Conservation (phyloP, 2,888 invertebrate species). For the Scrobipalpa costella region DNA sequence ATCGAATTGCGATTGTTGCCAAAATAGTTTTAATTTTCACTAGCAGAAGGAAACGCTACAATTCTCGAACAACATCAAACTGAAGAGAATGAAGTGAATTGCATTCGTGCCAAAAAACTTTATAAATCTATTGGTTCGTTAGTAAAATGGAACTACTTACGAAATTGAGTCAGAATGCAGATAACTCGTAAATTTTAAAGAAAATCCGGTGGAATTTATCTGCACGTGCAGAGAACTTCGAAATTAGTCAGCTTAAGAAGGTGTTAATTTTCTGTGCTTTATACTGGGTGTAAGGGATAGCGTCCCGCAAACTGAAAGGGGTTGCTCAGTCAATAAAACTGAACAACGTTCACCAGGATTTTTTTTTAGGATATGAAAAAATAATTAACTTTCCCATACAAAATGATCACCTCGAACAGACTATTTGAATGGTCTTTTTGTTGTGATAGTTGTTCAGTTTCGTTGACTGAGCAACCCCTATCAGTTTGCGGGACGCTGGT, state of each 20-base stretch:
- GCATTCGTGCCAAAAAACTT: conserved; percentile 59
- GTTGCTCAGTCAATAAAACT: no score
- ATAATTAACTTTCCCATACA: no score
- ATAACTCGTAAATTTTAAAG: conserved; percentile 36
- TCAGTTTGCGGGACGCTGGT: no score
- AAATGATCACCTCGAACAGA: no score
- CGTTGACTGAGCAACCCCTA: no score
- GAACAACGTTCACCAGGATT: no score
- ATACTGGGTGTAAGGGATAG: no score
- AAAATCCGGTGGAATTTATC: not conserved
- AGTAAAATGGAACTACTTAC: conserved; percentile 55
- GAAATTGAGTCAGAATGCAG: conserved; percentile 57
- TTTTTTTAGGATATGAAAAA: no score
- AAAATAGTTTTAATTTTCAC: conserved; percentile 59
- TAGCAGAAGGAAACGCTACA: conserved; percentile 45
- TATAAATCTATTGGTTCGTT: conserved; percentile 55
- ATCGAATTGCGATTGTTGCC: conserved; percentile 40
- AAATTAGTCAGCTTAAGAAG: conserved; percentile 3
- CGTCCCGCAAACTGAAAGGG: no score
- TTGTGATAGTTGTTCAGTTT: no score
- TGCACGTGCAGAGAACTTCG: not conserved
- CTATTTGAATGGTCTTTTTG: no score
- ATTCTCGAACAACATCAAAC: conserved; percentile 40
- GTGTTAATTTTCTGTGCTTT: not conserved
- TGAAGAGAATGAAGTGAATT: conserved; percentile 36